Base-by-base conservation (phyloP, 1,140 invertebrate genomes). In the Melitaea cinxia region DNA sequence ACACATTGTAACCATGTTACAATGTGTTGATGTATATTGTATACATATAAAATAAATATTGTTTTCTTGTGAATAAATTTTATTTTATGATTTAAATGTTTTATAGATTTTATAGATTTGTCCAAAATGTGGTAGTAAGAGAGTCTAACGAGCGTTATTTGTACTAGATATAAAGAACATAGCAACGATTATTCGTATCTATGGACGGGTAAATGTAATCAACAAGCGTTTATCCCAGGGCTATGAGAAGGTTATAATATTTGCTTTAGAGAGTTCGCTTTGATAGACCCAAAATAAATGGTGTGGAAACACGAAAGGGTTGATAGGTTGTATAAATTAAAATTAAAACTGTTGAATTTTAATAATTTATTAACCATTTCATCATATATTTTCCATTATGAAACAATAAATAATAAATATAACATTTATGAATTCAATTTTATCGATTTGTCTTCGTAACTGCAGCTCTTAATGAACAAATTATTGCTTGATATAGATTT, bases 271-370 rank as follows among this genome's bases (percentile, higher is more conserved):
- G 33, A 39, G 21, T 39, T 37, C 17, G 35, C 21, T 56, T 56
- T 24, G 53, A 56, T 56, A 56, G 35, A 39, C 53, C 53, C 35
- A 56, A 56, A 56, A 56, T 56, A 56, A 56, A 56, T 21, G 21
- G 53, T 4, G 33, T 19, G 53, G 35, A 56, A 56, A 56, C 35
- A 26, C 21, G 35, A 35, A 56, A 30, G 35, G 35, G 12, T n/a
- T 35, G 35, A 7, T 39, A 24, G 35, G 12, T 17, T 39, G 53
- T 56, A 56, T 56, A 39, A 39, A 54, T 54, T 54, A 54, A 54
- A 12, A 39, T 10, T 24, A 54, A 54, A 39, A 42, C 52, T 45
- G 53, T 23, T 39, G 26, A 19, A 42, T 24, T 56, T 56, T 24
- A 24, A n/a, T 24, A 52, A 9, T 26, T 45, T 45, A 45, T 14